These are phyloP conservation scores for Pipistrellus pygmaeus DNA, from an alignment of 2,797 vertebrate species.

Conservation along the genomic window DNA sequence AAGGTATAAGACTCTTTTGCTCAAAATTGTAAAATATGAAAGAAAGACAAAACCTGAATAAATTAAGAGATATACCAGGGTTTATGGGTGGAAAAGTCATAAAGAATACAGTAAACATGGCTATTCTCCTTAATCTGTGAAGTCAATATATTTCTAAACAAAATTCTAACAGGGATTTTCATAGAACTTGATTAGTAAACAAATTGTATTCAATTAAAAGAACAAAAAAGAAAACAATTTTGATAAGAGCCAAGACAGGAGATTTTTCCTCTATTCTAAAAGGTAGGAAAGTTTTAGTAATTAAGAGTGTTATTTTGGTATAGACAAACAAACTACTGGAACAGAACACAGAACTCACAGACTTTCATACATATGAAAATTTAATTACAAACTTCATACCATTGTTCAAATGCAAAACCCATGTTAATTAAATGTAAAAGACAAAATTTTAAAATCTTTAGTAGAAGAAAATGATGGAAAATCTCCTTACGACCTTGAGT, in stretches of 20 bases:
- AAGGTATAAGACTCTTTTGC: not conserved
- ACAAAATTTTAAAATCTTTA: not conserved
- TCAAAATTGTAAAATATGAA: conserved; percentile 8
- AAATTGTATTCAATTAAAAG: conserved; percentile 4
- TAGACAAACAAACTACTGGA: not conserved
- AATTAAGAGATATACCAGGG: not conserved
- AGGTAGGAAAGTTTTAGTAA: not conserved
- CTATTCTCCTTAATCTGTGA: not conserved
- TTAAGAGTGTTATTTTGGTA: not conserved
- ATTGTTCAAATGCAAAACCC: not conserved
- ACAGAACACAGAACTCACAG: not conserved
- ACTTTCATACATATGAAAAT: not conserved
- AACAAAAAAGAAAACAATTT: not conserved
- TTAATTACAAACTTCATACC: not conserved
- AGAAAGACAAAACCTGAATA: not conserved
- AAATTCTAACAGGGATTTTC: not conserved
- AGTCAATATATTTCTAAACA: not conserved
- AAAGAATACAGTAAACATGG: not conserved
- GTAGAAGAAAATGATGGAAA: not conserved
- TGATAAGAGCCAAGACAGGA: not conserved
- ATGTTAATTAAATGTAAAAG: not conserved
- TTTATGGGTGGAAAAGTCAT: not conserved
- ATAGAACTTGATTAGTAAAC: not conserved
- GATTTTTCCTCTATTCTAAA: conserved; percentile 1
- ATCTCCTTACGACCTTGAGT: not conserved